Evolutionary conservation across 2,797 vertebrate genomes (phyloP).

Genomic region (Syngnathus rostellatus): DNA sequence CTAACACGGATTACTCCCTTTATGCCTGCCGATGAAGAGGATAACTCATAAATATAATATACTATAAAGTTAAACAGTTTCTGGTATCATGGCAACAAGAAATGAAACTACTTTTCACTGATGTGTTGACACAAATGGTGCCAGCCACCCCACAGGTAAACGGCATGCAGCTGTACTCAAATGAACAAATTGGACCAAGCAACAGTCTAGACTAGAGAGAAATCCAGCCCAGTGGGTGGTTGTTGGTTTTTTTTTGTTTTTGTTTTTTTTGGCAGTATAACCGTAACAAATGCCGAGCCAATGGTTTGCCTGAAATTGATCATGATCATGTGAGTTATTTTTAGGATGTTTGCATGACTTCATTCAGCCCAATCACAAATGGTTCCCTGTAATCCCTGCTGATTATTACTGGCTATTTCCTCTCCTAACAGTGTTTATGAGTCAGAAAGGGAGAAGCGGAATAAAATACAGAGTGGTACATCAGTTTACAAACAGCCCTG

Average conservation of each 20-base stretch:
- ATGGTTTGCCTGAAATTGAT: slow-evolving; percentile 40
- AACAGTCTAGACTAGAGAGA: slow-evolving; percentile 35
- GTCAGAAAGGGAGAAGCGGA: slow-evolving; percentile 23
- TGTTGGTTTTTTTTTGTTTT: slow-evolving; percentile 11
- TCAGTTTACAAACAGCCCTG: not conserved
- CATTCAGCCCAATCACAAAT: slow-evolving; percentile 48
- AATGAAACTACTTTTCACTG: slow-evolving; percentile 9
- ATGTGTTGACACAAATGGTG: not conserved
- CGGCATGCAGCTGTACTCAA: slow-evolving; percentile 38
- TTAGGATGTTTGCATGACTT: slow-evolving; percentile 63
- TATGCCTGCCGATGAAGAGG: not conserved
- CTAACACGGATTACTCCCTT: slow-evolving; percentile 3
- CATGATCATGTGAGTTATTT: slow-evolving; percentile 58
- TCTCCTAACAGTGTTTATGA: slow-evolving; percentile 46
- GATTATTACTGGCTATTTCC: slow-evolving; percentile 59
- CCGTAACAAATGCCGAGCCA: slow-evolving; percentile 51
- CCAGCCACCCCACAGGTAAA: slow-evolving; percentile 8
- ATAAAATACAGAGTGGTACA: not conserved
- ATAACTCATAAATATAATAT: not conserved
- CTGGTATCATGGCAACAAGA: slow-evolving; percentile 6
- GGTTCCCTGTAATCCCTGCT: slow-evolving; percentile 52
- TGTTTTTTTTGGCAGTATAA: slow-evolving; percentile 52
- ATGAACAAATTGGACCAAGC: slow-evolving; percentile 51
- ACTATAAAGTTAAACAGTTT: slow-evolving; percentile 36
- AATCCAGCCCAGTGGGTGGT: slow-evolving; percentile 55